Conservation (phyloP, 2,888 invertebrate species). For the Eupithecia inturbata region DNA sequence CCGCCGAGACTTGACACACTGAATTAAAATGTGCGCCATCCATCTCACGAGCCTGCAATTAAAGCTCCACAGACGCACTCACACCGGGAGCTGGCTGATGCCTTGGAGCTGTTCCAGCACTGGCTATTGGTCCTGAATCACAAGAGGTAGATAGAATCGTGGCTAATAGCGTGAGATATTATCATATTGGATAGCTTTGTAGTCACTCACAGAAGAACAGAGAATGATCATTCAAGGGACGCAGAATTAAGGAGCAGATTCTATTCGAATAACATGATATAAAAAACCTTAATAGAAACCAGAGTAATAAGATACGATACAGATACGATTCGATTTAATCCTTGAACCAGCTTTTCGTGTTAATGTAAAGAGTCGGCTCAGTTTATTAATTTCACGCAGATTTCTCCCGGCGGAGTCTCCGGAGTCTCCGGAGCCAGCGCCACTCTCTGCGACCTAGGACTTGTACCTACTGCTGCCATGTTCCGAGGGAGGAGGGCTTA, state of each 20-base stretch:
- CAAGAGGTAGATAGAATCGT: not conserved
- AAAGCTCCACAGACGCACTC: constrained; percentile 11
- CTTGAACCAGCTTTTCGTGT: not conserved
- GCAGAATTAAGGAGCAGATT: not conserved
- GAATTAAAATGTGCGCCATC: constrained; percentile 19
- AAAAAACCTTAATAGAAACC: not conserved
- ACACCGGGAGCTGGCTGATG: not conserved
- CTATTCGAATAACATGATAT: not conserved
- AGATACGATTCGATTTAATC: not conserved
- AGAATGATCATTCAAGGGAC: not conserved
- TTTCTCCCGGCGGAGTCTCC: constrained; percentile 28
- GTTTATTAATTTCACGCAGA: constrained; percentile 37
- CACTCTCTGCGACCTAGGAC: not conserved
- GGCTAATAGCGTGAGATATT: not conserved
- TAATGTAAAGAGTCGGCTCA: not conserved
- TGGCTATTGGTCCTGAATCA: not conserved
- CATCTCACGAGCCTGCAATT: constrained; percentile 28
- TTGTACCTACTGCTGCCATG: not conserved
- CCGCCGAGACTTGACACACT: not conserved
- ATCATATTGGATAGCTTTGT: not conserved
- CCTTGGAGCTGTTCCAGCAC: not conserved
- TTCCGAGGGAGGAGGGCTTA: not conserved
- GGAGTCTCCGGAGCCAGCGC: constrained; percentile 18
- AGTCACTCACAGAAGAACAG: not conserved
- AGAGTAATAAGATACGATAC: too few relatives aligned